Percentiles rank a stretch among this genome's conserved stretches.
phyloP scores from a whole-genome alignment of 2,113 vertebrate species.

The Rhipidura dahli region DNA sequence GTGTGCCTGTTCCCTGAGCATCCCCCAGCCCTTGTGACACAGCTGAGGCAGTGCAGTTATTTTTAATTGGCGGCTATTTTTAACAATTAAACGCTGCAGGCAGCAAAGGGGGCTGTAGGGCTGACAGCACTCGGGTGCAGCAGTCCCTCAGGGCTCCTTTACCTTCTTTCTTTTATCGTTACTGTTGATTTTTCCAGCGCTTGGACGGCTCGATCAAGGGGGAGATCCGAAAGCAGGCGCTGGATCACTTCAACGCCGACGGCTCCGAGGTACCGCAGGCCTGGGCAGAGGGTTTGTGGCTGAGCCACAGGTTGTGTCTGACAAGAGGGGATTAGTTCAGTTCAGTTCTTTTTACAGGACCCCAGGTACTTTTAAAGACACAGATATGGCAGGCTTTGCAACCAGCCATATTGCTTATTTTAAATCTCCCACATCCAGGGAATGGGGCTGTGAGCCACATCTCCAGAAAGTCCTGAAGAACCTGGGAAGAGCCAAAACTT shows the following conservation, averaged over 20 bases:
- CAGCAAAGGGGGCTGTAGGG: neutral
- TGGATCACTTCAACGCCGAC: conserved; percentile 99
- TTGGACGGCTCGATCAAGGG: conserved; percentile 97
- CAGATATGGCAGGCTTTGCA: neutral
- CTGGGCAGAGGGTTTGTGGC: neutral
- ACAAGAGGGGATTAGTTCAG: neutral
- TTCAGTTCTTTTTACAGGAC: neutral
- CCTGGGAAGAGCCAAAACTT: neutral
- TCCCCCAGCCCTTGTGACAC: neutral
- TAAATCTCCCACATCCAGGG: neutral
- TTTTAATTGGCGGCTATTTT: conserved; percentile 83
- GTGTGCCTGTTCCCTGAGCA: conserved; percentile 33
- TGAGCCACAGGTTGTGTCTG: neutral
- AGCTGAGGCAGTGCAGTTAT: conserved; percentile 68
- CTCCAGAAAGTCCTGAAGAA: neutral
- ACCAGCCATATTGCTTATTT: neutral
- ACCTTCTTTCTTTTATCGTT: neutral
- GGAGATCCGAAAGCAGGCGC: conserved; percentile 96
- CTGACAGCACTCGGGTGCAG: neutral
- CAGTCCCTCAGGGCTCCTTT: conserved; percentile 1
- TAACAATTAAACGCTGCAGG: conserved; percentile 36
- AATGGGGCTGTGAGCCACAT: neutral
- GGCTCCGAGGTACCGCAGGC: conserved; percentile 89
- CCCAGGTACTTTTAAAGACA: neutral
- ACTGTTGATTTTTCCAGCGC: conserved; percentile 78